A percentile compares a stretch with the other conserved stretches of the same genome.
These are phyloP conservation scores for Centruroides vittatus DNA, from an alignment of 1,140 invertebrate species.

Conservation along the genomic window DNA sequence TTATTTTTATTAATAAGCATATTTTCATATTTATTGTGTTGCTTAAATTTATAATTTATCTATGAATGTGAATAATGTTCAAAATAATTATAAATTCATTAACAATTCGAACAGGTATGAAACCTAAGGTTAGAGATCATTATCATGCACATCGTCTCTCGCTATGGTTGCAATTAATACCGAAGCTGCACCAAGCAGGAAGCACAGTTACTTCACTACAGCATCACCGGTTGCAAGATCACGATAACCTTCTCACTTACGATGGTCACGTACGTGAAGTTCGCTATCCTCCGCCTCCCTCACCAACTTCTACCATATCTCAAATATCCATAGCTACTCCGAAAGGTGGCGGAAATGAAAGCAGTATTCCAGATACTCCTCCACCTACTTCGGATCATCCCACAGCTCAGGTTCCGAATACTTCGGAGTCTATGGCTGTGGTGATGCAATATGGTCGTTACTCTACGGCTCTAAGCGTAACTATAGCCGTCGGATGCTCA, in stretches of 20 bases:
- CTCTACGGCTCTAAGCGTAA: constrained; percentile 78
- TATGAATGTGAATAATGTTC: too few species aligned
- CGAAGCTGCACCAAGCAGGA: constrained; percentile 55
- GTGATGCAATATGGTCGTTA: constrained; percentile 44
- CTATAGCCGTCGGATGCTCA: constrained; percentile 79
- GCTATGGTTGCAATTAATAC: constrained; percentile 77
- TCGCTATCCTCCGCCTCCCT: constrained; percentile 1
- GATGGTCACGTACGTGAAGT: constrained; percentile 11
- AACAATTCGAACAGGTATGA: constrained; percentile 38
- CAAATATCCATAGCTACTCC: background rate
- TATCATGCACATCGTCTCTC: constrained; percentile 81
- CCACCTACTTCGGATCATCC: background rate
- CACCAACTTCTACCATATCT: constrained; percentile 1
- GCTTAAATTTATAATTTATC: too few species aligned
- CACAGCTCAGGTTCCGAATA: background rate
- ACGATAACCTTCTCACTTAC: constrained; percentile 14
- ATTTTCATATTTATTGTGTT: too few species aligned
- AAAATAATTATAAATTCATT: too few species aligned
- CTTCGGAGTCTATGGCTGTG: constrained; percentile 12
- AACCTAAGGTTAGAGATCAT: constrained; percentile 57
- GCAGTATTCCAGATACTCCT: background rate
- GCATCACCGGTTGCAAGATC: constrained; percentile 13
- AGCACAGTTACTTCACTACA: constrained; percentile 2
- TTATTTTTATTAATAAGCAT: too few species aligned
- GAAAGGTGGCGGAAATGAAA: background rate